Conservation (phyloP, 2,888 invertebrate genomes). For the Clanis bilineata region DNA sequence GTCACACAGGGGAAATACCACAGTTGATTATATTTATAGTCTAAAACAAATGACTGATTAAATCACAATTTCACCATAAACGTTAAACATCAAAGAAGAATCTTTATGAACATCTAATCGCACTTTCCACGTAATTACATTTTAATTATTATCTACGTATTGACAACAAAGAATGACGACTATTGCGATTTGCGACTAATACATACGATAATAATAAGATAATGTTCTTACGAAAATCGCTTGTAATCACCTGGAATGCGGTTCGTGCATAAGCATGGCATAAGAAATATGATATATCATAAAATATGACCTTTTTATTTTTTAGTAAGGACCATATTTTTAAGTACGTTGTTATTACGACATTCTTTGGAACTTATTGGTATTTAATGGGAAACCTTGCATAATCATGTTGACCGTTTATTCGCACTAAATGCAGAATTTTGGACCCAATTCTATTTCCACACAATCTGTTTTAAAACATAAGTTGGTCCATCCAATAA, state of each 20-base stretch:
- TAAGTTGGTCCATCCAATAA: no score
- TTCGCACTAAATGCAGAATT: no score
- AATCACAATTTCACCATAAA: neutral
- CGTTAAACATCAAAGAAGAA: neutral
- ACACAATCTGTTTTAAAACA: no score
- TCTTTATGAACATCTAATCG: neutral
- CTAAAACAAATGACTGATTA: neutral
- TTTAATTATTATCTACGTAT: neutral
- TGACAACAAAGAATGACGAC: neutral
- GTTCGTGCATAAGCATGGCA: neutral
- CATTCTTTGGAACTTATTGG: no score
- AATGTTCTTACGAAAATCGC: neutral
- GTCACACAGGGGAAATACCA: neutral
- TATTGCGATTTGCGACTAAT: no score
- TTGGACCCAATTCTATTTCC: no score
- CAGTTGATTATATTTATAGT: neutral
- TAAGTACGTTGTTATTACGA: no score
- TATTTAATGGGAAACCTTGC: no score
- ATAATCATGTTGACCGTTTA: no score
- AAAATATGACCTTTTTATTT: no score
- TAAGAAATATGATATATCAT: neutral
- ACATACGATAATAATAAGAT: neutral
- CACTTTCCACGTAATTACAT: constrained; percentile 1
- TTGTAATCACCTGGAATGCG: neutral
- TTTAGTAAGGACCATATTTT: no score